Percentiles rank a stretch among this genome's conserved stretches.
phyloP scores from a whole-genome alignment of 2,797 vertebrate species.

The Argentina silus region DNA sequence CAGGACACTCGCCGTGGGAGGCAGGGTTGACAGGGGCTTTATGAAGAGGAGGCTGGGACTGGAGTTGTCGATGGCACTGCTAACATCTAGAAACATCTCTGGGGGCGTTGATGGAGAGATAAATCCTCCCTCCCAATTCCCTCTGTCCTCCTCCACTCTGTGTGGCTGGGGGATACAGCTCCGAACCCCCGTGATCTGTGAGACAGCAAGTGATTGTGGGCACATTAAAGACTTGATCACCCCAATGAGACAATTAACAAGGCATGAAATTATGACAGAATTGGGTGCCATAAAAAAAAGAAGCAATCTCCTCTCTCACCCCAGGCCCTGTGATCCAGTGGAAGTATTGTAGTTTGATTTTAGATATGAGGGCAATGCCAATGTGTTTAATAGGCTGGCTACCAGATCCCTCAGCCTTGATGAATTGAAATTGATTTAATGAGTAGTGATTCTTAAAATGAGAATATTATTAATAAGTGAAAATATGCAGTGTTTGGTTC shows the following conservation, averaged over 20 bases:
- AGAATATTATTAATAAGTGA: not conserved
- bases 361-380: not conserved
- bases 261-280: slow-evolving; percentile 44
- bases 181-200: slow-evolving; percentile 4
- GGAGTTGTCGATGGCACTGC: slow-evolving; percentile 51
- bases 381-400: not conserved
- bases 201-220: slow-evolving; percentile 18
- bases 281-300: slow-evolving; percentile 40
- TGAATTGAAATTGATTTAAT: not conserved
- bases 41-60: slow-evolving; percentile 64
- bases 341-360: not conserved
- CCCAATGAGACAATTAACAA: slow-evolving; percentile 51
- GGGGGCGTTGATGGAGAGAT: slow-evolving; percentile 41
- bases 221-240: slow-evolving; percentile 51
- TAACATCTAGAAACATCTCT: slow-evolving; percentile 48
- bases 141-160: slow-evolving; percentile 29
- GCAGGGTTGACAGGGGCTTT: slow-evolving; percentile 71
- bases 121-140: slow-evolving; percentile 34
- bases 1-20: slow-evolving; percentile 66
- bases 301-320: slow-evolving; percentile 12
- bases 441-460: not conserved
- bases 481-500: not conserved
- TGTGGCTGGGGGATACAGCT: not conserved
- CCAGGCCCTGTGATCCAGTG: not conserved
- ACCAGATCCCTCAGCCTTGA: not conserved